A percentile compares a stretch with the other conserved stretches of the same genome.
These are phyloP conservation scores for Stenurella melanura DNA, from an alignment of 2,888 invertebrate genomes.

Conservation along the genomic window DNA sequence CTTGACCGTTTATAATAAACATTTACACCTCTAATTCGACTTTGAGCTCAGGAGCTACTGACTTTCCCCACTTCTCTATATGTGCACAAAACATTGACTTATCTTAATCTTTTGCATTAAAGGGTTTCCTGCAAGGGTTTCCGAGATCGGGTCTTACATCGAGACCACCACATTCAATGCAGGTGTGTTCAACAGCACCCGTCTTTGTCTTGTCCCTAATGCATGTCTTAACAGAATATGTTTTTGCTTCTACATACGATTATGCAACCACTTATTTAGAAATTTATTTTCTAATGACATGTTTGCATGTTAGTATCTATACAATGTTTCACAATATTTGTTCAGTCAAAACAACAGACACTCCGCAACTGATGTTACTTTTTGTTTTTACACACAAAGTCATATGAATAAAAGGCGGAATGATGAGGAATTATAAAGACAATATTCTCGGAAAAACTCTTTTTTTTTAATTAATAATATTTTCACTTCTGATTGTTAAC, in stretches of 20 bases:
- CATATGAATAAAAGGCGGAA: slow-evolving; percentile 22
- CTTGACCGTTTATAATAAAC: no score
- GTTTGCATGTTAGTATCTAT: slow-evolving; percentile 65
- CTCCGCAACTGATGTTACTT: background rate
- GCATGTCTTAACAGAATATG: slow-evolving; percentile 23
- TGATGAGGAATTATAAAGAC: background rate
- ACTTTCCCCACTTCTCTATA: background rate
- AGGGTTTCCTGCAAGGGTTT: slow-evolving; percentile 75
- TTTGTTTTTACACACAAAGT: slow-evolving; percentile 7
- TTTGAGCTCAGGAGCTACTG: no score
- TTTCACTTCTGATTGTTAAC: no score
- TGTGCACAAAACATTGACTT: background rate
- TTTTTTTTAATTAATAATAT: no score
- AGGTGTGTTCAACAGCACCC: slow-evolving; percentile 70
- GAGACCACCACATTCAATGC: slow-evolving; percentile 74
- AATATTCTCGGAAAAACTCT: no score
- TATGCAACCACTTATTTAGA: slow-evolving; percentile 33
- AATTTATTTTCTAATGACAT: slow-evolving; percentile 63
- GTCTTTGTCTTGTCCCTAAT: slow-evolving; percentile 29
- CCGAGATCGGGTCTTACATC: slow-evolving; percentile 72
- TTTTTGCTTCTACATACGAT: slow-evolving; percentile 24
- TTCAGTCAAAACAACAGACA: slow-evolving; percentile 27
- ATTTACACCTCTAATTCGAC: no score
- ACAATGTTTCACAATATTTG: background rate
- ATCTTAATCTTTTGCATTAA: slow-evolving; percentile 54